Evolutionary conservation across 1,140 invertebrate genomes (phyloP).

Genomic region (Polypedilum pembai): DNA sequence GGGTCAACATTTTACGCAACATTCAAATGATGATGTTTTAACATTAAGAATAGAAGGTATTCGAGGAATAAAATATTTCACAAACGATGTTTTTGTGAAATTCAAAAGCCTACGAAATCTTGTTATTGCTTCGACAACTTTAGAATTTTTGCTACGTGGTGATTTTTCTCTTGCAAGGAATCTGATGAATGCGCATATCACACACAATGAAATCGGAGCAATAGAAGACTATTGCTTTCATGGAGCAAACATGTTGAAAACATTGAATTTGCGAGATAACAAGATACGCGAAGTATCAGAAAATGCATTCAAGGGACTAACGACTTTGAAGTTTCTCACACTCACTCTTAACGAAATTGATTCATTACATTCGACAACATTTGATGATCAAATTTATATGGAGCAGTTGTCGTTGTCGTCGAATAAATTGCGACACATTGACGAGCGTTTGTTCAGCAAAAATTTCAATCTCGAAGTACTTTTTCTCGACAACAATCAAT

Average conservation of each 20-base stretch:
- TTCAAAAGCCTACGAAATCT: neutral
- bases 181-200: neutral
- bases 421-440: neutral
- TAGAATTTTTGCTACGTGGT: neutral
- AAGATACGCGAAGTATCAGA: neutral
- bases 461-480: conserved; percentile 8
- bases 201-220: neutral
- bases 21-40: neutral
- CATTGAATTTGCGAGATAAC: neutral
- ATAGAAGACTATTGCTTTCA: neutral
- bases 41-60: neutral
- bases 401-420: neutral
- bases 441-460: conserved; percentile 15
- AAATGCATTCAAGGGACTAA: conserved; percentile 18
- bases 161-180: neutral
- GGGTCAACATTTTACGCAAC: neutral
- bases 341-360: neutral
- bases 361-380: neutral
- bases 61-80: neutral
- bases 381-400: neutral
- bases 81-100: neutral
- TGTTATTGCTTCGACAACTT: neutral
- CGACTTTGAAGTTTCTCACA: neutral
- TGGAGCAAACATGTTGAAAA: neutral
- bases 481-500: conserved; percentile 22